A percentile compares a stretch with the other conserved stretches of the same genome.
These are phyloP conservation scores for Notocelia uddmanniana DNA, from an alignment of 2,888 invertebrate species.

Conservation along the genomic window DNA sequence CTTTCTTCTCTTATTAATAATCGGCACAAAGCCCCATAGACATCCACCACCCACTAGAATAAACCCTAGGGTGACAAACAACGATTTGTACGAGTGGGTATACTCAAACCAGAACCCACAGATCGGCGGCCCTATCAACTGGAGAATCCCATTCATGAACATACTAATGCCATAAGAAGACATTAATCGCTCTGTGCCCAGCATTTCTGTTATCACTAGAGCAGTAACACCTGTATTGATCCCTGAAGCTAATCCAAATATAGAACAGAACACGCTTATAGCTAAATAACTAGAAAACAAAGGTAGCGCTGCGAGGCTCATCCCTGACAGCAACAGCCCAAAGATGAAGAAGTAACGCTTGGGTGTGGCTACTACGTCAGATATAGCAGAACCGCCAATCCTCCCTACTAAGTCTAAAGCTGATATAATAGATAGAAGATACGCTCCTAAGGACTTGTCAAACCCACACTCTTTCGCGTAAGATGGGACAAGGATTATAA, in stretches of 20 bases:
- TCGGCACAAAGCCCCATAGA: constrained; percentile 91
- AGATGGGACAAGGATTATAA: constrained; percentile 92
- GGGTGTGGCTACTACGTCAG: constrained; percentile 91
- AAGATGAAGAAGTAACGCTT: constrained; percentile 94
- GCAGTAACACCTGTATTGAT: constrained; percentile 95
- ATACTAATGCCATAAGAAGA: constrained; percentile 95
- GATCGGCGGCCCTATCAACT: constrained; percentile 93
- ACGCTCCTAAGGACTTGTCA: constrained; percentile 89
- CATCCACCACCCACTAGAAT: constrained; percentile 90
- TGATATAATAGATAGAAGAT: constrained; percentile 92
- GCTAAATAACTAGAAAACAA: constrained; percentile 87
- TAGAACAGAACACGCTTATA: constrained; percentile 89
- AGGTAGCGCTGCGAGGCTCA: constrained; percentile 90
- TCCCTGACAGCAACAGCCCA: constrained; percentile 91
- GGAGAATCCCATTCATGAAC: constrained; percentile 93
- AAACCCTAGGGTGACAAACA: constrained; percentile 91
- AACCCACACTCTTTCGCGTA: constrained; percentile 90
- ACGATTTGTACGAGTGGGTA: constrained; percentile 88
- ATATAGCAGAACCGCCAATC: constrained; percentile 94
- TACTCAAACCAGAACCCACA: constrained; percentile 90
- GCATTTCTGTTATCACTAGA: constrained; percentile 94
- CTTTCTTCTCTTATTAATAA: constrained; percentile 82
- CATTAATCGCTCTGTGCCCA: constrained; percentile 93
- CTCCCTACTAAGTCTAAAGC: constrained; percentile 92
- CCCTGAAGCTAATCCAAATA: constrained; percentile 94